Evolutionary conservation across 1,140 invertebrate genomes (phyloP).

Genomic region (Drosophila virilis): DNA sequence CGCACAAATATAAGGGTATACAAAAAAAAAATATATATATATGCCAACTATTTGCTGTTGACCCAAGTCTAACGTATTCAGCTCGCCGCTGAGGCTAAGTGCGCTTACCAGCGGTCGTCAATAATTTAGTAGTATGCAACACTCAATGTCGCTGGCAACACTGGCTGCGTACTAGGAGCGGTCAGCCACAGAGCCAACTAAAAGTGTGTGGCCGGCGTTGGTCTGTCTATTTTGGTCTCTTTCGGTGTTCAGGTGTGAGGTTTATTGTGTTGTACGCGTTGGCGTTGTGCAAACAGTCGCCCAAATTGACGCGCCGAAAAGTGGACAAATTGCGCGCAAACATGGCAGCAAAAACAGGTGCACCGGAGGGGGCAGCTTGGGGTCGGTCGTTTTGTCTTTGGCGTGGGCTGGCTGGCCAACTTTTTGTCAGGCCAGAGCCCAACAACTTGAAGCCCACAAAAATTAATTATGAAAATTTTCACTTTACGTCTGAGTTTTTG

Average conservation of each 20-base stretch:
- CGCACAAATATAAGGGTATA: constrained; percentile 24
- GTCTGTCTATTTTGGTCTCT: constrained; percentile 10
- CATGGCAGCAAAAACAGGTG: constrained; percentile 43
- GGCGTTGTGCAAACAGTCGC: constrained; percentile 21
- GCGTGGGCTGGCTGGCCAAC: neutral
- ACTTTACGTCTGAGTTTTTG: constrained; percentile 61
- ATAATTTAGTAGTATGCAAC: constrained; percentile 63
- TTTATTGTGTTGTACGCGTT: constrained; percentile 20
- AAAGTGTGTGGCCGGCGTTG: constrained; percentile 15
- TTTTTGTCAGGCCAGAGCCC: constrained; percentile 5
- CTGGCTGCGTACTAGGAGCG: constrained; percentile 22
- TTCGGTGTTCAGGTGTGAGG: constrained; percentile 29
- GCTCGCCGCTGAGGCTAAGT: neutral
- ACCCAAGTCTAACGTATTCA: neutral
- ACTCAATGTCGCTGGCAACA: neutral
- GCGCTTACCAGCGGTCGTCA: constrained; percentile 13
- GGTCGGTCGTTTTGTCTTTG: neutral
- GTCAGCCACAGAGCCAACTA: constrained; percentile 20
- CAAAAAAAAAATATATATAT: constrained; percentile 18
- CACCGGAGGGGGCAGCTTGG: neutral
- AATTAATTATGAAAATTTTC: constrained; percentile 79
- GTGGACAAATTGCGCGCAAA: constrained; percentile 61
- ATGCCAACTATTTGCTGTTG: constrained; percentile 26
- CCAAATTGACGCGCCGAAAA: constrained; percentile 48
- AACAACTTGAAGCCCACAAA: constrained; percentile 44